Evolutionary conservation across 1,140 invertebrate species (phyloP), one percentile per base, ranked within the genome.

Genomic region (Rhagoletis pomonella): DNA sequence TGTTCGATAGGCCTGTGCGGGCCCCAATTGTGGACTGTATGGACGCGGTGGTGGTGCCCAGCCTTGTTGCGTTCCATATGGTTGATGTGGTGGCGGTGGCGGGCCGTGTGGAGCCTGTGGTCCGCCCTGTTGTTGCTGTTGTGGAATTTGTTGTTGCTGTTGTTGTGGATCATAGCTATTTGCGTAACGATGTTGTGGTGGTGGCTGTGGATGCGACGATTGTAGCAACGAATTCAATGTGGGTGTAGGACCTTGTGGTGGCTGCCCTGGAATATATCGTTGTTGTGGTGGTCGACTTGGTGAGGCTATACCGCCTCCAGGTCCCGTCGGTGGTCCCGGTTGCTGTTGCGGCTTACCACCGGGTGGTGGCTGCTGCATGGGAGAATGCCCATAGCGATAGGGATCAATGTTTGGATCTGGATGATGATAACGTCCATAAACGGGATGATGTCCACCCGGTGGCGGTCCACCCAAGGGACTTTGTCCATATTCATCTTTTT

Each of bases 181-280:
- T 39, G 89, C 91, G 90, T 90, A 93, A 89, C 89, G 94, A 91
- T 91, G 93, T 89, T 91, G 93, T 88, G 92, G 93, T 89, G 88
- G 93, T 89, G 94, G 95, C 88, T 95, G 94, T 88, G 94, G 94
- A 91, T 96, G 95, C 88, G 96, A 97, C 58, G 96, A 96, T 93
- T 97, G 97, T 60, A 98, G 94, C 89, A 98, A 94, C 90, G 98
- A 97, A 93, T 98, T 98, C 87, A 98, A 94, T 50, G 97, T 98
- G 73, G 98, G 97, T 67, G 97, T 98, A 19, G 97, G 97, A 77
- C 97, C 97, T 88, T 96, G 96, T 86, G 96, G 96, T 65, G 92
- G 91, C 77, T 93, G 92, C n/a, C 92, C 92, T 17, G 91, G 91
- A 88, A 93, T 93, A 88, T 93, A 92, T 5, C 92, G 90, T 86